Percentiles rank a stretch among this genome's conserved stretches.
Conservation (phyloP, 2,113 vertebrate genomes). For the Chitala chitala region DNA sequence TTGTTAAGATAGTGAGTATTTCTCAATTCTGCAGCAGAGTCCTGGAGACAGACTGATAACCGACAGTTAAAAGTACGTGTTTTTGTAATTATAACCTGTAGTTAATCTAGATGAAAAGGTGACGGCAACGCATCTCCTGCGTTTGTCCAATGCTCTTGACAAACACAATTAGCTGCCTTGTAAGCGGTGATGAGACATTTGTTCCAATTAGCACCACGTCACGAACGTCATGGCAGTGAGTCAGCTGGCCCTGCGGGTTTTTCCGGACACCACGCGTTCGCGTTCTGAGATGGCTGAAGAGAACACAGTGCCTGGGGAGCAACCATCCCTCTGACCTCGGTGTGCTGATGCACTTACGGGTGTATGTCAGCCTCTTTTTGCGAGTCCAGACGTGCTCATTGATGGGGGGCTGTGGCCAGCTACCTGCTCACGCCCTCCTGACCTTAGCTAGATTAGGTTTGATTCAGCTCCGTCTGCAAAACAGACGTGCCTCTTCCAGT, state of each 20-base stretch:
- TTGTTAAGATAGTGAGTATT: too few relatives aligned
- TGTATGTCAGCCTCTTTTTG: too few relatives aligned
- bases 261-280: conserved; percentile 15
- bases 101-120: conserved; percentile 45
- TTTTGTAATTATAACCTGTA: conserved; percentile 49
- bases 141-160: conserved; percentile 44
- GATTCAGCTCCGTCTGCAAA: too few relatives aligned
- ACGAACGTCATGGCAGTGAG: conserved; percentile 36
- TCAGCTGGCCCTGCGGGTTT: conserved; percentile 27
- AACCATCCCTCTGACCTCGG: not conserved
- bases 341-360: not conserved
- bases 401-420: too few relatives aligned
- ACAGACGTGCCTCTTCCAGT: too few relatives aligned
- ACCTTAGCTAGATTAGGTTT: too few relatives aligned
- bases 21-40: too few relatives aligned
- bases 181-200: conserved; percentile 39
- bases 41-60: too few relatives aligned
- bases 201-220: conserved; percentile 56
- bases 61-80: too few relatives aligned
- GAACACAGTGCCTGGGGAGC: not conserved
- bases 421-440: too few relatives aligned
- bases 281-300: not conserved
- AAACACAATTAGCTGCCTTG: conserved; percentile 47
- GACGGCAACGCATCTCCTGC: conserved; percentile 37
- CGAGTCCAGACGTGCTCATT: too few relatives aligned